Base-by-base conservation (phyloP, 1,140 invertebrate genomes). In the Diorhabda elongata region DNA sequence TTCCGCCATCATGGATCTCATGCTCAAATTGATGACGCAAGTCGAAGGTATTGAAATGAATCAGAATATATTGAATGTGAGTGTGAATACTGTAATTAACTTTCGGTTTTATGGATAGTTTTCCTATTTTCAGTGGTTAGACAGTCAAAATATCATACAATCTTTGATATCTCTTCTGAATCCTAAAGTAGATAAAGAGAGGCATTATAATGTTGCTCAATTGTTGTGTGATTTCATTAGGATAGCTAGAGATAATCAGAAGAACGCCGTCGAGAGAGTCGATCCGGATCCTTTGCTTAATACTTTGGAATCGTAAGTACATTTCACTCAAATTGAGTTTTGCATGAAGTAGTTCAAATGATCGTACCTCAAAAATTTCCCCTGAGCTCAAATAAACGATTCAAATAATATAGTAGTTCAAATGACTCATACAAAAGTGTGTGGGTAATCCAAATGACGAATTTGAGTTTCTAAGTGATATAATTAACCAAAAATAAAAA, bases 1-100 rank as follows among this genome's bases (percentile, higher is more conserved):
- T 45, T 98, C 95, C 11, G 94, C 96, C 72, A 94, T 98, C 76
- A 96, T 96, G 88, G 96, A 98, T 87, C 87, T 97, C 68, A 87
- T 97, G 72, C 87, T 95, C 71, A 92, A 94, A 82, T 87, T 96
- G 70, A 87, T 97, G 77, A 94, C 93, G 59, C 89, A 92, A 81
- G 89, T 97, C 58, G 92, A 95, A 80, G 91, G 89, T 68, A 84
- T 83, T 70, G 90, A 93, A 77, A 88, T 90, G 81, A 88, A 91
- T 77, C 86, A 89, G 81, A 92, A 91, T 82, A 87, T 96, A 78
- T 87, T 95, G 79, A 89, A 91, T 83, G 95, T 97, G 84, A 86
- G 83, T 82, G 76, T 52, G 2, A 6, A 52, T 52, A 6, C 6
- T 52, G 3, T 52, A 8, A 2, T 52, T 52, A 8, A 52, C n/a